Evolutionary conservation across 2,888 invertebrate species (phyloP).

Genomic region (Eristalis pertinax): DNA sequence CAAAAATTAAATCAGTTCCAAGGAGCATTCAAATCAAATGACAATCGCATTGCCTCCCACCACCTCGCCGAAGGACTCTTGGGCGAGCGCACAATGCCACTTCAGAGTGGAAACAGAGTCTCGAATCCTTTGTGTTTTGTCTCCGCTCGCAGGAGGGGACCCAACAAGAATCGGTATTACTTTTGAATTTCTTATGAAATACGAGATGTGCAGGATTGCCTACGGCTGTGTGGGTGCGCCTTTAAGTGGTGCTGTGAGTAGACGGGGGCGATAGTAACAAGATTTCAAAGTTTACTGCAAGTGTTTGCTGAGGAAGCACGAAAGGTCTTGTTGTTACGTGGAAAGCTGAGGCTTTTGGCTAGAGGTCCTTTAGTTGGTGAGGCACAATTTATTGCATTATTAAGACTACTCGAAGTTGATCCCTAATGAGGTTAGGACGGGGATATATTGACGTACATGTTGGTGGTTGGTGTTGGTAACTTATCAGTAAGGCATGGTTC

Average conservation of each 20-base stretch:
- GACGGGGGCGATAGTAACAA: background rate
- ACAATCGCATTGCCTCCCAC: slow-evolving; percentile 58
- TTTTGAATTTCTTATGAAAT: slow-evolving; percentile 45
- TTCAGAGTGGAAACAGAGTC: slow-evolving; percentile 52
- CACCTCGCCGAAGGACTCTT: slow-evolving; percentile 40
- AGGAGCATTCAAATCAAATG: slow-evolving; percentile 67
- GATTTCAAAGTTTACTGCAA: background rate
- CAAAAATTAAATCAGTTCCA: slow-evolving; percentile 70
- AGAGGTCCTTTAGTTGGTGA: no score
- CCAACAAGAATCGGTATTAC: slow-evolving; percentile 49
- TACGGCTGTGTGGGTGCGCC: background rate
- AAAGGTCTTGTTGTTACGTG: no score
- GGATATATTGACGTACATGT: no score
- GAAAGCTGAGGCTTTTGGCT: no score
- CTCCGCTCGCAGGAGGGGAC: background rate
- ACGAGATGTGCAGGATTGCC: slow-evolving; percentile 31
- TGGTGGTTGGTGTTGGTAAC: no score
- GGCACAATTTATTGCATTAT: no score
- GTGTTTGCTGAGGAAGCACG: background rate
- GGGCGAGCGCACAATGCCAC: slow-evolving; percentile 46
- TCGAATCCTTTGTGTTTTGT: slow-evolving; percentile 52
- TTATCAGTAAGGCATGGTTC: no score
- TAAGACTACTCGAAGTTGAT: no score
- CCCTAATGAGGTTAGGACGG: no score
- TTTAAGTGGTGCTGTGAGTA: background rate